These are phyloP conservation scores for Oscheius sp. DNA, from an alignment of 2,888 invertebrate species.

Conservation along the genomic window DNA sequence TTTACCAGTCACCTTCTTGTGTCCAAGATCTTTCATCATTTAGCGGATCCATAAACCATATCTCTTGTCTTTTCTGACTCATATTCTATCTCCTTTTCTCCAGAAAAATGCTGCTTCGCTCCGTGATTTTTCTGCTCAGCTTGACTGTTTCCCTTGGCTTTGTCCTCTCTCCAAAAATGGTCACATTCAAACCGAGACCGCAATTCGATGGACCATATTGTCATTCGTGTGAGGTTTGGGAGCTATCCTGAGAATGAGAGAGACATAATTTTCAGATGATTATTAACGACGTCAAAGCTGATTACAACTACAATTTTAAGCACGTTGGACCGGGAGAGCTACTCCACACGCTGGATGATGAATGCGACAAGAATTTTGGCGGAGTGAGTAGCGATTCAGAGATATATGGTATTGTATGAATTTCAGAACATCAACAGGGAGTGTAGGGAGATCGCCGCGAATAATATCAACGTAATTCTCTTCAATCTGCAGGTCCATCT, in stretches of 20 bases:
- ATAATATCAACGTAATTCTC: conserved; percentile 4
- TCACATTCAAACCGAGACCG: no score
- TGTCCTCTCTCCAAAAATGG: no score
- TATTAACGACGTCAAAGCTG: conserved; percentile 41
- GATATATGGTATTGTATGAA: not conserved
- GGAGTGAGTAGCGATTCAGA: not conserved
- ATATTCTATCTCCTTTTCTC: no score
- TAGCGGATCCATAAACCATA: no score
- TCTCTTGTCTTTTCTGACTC: no score
- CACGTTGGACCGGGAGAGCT: conserved; percentile 37
- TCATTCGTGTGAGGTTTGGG: conserved; percentile 18
- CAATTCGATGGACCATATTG: conserved; percentile 7
- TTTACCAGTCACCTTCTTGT: no score
- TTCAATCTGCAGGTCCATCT: not conserved
- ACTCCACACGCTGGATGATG: conserved; percentile 23
- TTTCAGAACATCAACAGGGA: conserved; percentile 8
- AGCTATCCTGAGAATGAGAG: not conserved
- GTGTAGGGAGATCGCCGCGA: not conserved
- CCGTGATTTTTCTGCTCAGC: no score
- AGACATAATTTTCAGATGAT: conserved; percentile 37
- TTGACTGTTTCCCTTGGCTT: no score
- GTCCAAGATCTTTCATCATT: no score
- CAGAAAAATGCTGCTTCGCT: no score
- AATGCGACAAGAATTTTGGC: conserved; percentile 20
- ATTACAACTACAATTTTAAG: conserved; percentile 42